Base-by-base conservation (phyloP, 2,888 invertebrate genomes). In the Escarpia spicata region DNA sequence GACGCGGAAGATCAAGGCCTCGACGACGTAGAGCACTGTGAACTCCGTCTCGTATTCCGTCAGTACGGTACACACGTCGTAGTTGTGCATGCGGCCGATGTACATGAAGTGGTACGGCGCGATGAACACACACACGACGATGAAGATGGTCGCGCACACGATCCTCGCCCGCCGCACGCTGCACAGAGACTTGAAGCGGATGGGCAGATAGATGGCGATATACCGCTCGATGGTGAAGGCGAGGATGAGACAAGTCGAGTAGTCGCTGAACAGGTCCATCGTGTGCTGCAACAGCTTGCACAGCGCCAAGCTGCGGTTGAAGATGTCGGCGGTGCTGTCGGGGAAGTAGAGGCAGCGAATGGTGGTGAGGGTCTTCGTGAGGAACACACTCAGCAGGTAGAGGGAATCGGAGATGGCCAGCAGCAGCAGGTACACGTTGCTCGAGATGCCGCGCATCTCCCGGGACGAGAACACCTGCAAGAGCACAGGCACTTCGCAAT, bases 201-300 rank as follows among this genome's bases (percentile, higher is more conserved):
- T 90, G n/a, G 94, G 93, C 75, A 92, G 90, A 93, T 94, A 93
- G 92, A 92, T 91, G 6, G 94, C 94, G 31, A 94, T 93, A 92
- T 91, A 94, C 0, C 94, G 91, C 91, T 94, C 94, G 19, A 93
- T 90, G 43, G 94, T 94, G 92, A 94, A 94, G n/a, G 93, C 93
- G 91, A 94, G 91, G 44, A 94, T 93, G 37, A 94, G 92, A 37
- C 92, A 92, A 37, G 93, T 92, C 0, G 93, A 93, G 92, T 94
- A 94, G 90, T 93, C 92, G 26, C 93, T 90, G 91, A 93, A 93
- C 60, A 93, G 52, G 75, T 94, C 94, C 90, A 93, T 92, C 45
- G 93, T n/a, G 90, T 92, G 93, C 90, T 94, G 94, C 45, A 94
- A 92, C n/a, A 93, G 43, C 58, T 92, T 93, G 90, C 94, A 94